Conservation (phyloP, 2,797 vertebrate species). For the Brachyalestes nurse region DNA sequence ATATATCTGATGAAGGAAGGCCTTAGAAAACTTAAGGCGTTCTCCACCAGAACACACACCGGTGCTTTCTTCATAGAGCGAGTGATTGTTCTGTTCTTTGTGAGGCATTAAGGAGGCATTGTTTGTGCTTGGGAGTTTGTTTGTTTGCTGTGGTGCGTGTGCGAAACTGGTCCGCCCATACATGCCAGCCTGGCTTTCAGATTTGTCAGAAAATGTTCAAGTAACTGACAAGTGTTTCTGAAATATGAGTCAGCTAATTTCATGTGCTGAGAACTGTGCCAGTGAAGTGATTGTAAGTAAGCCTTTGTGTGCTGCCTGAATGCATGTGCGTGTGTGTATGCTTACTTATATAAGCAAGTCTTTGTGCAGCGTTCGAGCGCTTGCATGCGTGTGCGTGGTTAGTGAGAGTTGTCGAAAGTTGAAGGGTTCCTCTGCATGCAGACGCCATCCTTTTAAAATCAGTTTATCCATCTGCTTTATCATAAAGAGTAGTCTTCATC, state of each 20-base stretch:
- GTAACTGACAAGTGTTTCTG: conserved; percentile 45
- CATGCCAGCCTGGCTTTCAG: conserved; percentile 4
- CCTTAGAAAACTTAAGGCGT: neutral
- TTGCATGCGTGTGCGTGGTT: conserved; percentile 6
- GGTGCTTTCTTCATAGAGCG: neutral
- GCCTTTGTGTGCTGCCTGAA: neutral
- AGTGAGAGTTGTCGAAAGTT: conserved; percentile 2
- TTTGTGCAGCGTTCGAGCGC: neutral
- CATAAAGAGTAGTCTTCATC: neutral
- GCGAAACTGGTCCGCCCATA: neutral
- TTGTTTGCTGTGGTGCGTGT: neutral
- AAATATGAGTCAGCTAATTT: conserved; percentile 16
- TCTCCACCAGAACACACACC: neutral
- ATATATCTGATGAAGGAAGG: neutral
- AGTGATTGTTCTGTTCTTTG: conserved; percentile 7
- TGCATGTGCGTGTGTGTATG: conserved; percentile 1
- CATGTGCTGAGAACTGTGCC: neutral
- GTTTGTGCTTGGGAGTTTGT: conserved; percentile 22
- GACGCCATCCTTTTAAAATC: conserved; percentile 16
- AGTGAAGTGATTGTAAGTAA: neutral
- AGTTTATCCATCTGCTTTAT: conserved; percentile 24
- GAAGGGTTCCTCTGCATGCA: conserved; percentile 1
- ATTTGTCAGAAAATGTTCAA: conserved; percentile 12
- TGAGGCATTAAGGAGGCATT: neutral
- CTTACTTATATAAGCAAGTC: neutral